Evolutionary conservation across 2,797 vertebrate species (phyloP), one percentile per base, ranked within the genome.

Genomic region (Telmatherina bonti): DNA sequence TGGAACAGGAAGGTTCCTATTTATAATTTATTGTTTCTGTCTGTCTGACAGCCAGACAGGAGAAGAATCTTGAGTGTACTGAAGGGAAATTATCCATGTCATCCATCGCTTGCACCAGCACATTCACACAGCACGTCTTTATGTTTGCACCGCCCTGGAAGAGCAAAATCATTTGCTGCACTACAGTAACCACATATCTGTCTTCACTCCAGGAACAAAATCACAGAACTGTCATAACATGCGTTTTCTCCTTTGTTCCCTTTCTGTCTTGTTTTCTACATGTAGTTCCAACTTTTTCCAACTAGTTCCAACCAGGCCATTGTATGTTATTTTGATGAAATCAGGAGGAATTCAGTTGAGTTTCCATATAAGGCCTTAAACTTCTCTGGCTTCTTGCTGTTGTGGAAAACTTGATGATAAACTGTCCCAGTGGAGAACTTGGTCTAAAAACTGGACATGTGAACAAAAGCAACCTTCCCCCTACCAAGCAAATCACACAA

Each of bases 311-410:
- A n/a, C n/a, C n/a, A n/a, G n/a, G n/a, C n/a, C n/a, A n/a, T n/a
- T n/a, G 66, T 56, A 18, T 57, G 67, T 76, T 70, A 70, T 58
- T 77, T 71, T 76, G 36, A 72, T 72, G 41, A 81, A 94, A 94
- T 93, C 93, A 91, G 93, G 89, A 88, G 66, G 71, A 72, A 80
- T 83, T 63, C 70, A 5, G 72, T 68, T 65, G 72, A 69, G 75
- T 71, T 75, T 85, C 93, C 93, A 86, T 93, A 94, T 93, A 94
- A 91, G 92, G 93, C 60, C 81, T 84, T 73, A 81, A 85, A 82
- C 55, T 85, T 81, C 82, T 75, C 69, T 33, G 33, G 80, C 67
- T 72, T 81, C 72, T 64, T 61, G 82, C 66, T 89, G 72, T 63
- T 74, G 81, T 62, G 70, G 78, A 90, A 90, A 91, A 78, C 79